Evolutionary conservation across 1,140 invertebrate genomes (phyloP), one percentile per base, ranked within the genome.

Genomic region (Lasaia peninsularis): DNA sequence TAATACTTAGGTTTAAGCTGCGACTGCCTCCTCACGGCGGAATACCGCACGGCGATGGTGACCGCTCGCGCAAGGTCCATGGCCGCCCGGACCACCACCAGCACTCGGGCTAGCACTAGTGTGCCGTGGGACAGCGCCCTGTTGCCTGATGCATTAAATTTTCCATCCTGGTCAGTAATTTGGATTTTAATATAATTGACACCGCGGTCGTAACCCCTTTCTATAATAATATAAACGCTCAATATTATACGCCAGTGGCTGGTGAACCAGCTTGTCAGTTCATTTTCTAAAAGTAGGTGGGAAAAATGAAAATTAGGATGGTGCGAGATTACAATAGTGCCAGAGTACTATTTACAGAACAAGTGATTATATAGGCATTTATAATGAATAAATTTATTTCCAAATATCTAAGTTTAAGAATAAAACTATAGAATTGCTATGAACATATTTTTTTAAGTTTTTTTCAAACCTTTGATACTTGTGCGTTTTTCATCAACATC

Each of bases 401-500:
- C n/a, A n/a, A n/a, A n/a, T n/a, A n/a, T n/a, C n/a, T n/a, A n/a
- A n/a, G n/a, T n/a, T n/a, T n/a, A n/a, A n/a, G n/a, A n/a, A n/a
- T n/a, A n/a, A 34, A 20, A 16, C 20, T 40, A 9, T 33, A 18
- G 37, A 48, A 18, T 0, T 2, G n/a, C n/a, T n/a, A n/a, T n/a
- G n/a, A n/a, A n/a, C n/a, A n/a, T n/a, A n/a, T n/a, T n/a, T n/a
- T n/a, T 12, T 18, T 20, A 7, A 18, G 5, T 21, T 48, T 18
- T 59, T 51, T 33, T 59, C 70, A 78, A 82, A 93, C 92, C 82
- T 92, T 86, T 31, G 94, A 88, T 71, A 96, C 96, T 91, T 98
- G 92, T 32, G 94, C 93, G 89, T 98, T 95, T 89, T 96, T 97
- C 97, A 98, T 98, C 3, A 99, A 76, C 96, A 99, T 97, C 55